Evolutionary conservation across 2,797 vertebrate genomes (phyloP).

Genomic region (Rhodeus uyekii): DNA sequence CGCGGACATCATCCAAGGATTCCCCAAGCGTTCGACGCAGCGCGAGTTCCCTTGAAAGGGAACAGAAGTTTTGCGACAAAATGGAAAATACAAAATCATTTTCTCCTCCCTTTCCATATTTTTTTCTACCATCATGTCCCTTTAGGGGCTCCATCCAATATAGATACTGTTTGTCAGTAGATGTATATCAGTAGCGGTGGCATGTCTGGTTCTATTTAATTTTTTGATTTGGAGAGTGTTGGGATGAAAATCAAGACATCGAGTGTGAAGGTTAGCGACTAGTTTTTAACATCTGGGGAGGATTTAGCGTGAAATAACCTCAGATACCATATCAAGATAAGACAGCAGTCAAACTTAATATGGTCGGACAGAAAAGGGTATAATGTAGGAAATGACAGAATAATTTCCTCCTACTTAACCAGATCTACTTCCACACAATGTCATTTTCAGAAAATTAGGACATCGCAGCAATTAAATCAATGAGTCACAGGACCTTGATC

Average conservation of each 20-base stretch:
- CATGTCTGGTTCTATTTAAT: neutral
- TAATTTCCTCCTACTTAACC: neutral
- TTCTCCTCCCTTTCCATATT: too few species aligned
- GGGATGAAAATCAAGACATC: neutral
- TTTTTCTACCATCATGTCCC: too few species aligned
- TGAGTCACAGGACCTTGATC: neutral
- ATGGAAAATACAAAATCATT: too few species aligned
- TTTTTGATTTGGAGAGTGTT: neutral
- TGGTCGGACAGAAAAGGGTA: neutral
- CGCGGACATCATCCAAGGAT: too few species aligned
- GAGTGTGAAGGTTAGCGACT: neutral
- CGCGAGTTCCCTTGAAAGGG: too few species aligned
- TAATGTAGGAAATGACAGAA: neutral
- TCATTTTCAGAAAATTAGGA: neutral
- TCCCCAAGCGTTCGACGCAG: too few species aligned
- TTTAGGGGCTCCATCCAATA: too few species aligned
- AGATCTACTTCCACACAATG: neutral
- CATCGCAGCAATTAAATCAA: neutral
- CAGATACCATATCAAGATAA: neutral
- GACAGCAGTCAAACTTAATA: neutral
- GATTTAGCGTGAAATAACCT: neutral
- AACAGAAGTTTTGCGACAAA: too few species aligned
- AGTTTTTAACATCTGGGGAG: neutral
- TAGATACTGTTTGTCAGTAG: neutral
- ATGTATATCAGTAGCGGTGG: neutral